These are phyloP conservation scores for Oscheius sp. DNA, from an alignment of 1,140 invertebrate genomes.

Conservation along the genomic window DNA sequence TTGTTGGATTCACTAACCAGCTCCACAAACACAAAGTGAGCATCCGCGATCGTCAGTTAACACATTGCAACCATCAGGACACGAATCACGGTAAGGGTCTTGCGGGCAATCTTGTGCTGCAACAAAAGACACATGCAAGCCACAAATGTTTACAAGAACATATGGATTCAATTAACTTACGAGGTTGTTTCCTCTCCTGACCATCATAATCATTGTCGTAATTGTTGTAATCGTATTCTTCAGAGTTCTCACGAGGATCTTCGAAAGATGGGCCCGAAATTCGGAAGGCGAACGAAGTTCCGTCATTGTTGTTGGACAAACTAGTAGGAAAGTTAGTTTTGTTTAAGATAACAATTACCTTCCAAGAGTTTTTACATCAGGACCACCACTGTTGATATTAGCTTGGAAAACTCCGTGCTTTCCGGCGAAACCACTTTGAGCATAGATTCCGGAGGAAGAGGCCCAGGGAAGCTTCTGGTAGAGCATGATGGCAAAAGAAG, in stretches of 20 bases:
- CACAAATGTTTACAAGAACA: background rate
- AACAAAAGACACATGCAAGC: conserved; percentile 6
- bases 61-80: conserved; percentile 33
- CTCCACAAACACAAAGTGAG: conserved; percentile 36
- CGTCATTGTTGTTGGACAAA: conserved; percentile 36
- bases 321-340: background rate
- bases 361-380: conserved; percentile 32
- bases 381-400: conserved; percentile 35
- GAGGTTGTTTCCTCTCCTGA: conserved; percentile 10
- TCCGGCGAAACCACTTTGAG: conserved; percentile 31
- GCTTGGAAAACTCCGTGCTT: conserved; percentile 19
- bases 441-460: conserved; percentile 35
- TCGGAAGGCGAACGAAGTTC: conserved; percentile 39
- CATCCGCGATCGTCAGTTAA: conserved; percentile 40
- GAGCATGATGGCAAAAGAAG: conserved; percentile 31
- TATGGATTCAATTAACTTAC: conserved; percentile 2
- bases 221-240: conserved; percentile 40
- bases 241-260: conserved; percentile 32
- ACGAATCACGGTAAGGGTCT: conserved; percentile 35
- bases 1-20: background rate
- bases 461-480: conserved; percentile 25
- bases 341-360: background rate
- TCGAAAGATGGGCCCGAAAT: conserved; percentile 31
- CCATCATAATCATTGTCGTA: conserved; percentile 37
- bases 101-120: conserved; percentile 32